Conservation (phyloP, 2,888 invertebrate species). For the Icerya purchasi region DNA sequence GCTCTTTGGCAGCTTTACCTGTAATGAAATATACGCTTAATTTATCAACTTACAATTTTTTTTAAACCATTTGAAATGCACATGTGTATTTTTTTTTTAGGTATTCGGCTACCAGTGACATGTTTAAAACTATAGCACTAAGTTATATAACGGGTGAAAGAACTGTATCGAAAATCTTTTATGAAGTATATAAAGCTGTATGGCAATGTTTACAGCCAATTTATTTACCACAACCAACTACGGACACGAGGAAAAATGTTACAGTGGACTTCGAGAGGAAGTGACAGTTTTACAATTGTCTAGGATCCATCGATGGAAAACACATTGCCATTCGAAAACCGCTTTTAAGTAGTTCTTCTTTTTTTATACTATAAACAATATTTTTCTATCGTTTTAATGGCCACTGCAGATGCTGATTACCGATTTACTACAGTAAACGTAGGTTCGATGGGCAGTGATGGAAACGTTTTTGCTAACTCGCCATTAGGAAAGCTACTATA, state of each 20-base stretch:
- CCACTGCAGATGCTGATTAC: conserved; percentile 20
- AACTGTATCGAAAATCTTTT: too few relatives aligned
- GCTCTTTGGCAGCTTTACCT: too few relatives aligned
- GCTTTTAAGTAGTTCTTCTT: conserved; percentile 19
- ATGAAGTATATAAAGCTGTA: too few relatives aligned
- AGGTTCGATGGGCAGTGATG: conserved; percentile 20
- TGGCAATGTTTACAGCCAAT: too few relatives aligned
- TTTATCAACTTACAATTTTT: too few relatives aligned
- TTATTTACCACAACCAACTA: too few relatives aligned
- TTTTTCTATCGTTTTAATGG: conserved; percentile 21
- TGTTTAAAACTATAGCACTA: too few relatives aligned
- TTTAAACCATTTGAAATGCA: too few relatives aligned
- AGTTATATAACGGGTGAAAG: too few relatives aligned
- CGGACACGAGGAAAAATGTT: conserved; percentile 17
- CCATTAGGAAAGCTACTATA: conserved; percentile 16
- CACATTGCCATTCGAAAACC: conserved; percentile 20
- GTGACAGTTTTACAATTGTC: conserved; percentile 21
- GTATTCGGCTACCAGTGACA: too few relatives aligned
- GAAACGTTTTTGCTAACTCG: conserved; percentile 19
- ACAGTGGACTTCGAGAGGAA: conserved; percentile 19
- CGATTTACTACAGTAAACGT: conserved; percentile 20
- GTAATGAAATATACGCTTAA: too few relatives aligned
- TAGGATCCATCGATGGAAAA: conserved; percentile 21
- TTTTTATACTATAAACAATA: conserved; percentile 21
- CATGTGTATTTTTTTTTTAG: too few relatives aligned